Evolutionary conservation across 2,797 vertebrate genomes (phyloP), one percentile per base, ranked within the genome.

Genomic region (Botia kubotai): DNA sequence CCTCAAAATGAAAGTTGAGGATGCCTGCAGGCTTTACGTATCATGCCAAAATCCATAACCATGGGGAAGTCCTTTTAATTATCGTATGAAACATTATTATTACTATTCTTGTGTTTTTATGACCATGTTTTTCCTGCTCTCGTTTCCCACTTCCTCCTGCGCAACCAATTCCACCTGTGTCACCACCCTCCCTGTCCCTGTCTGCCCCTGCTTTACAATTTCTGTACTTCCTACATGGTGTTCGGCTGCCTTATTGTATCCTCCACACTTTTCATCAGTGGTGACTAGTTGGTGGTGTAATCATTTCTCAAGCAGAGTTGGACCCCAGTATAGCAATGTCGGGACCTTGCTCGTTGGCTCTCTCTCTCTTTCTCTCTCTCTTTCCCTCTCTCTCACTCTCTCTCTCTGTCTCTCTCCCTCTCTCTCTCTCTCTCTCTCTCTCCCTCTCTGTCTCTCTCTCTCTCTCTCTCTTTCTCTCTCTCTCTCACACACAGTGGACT

Each of bases 251-350:
- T 83, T 83, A 79, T 83, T 83, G 78, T 79, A 16, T 73, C 57
- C 39, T 36, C n/a, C 39, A 36, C 70, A 62, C 80, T 83, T 83
- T 83, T 87, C 84, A 84, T 87, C 82, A 86, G 52, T 67, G 63
- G 26, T 67, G 74, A 75, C 57, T 73, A 66, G 48, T 77, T 53
- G n/a, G n/a, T n/a, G n/a, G 68, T 67, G 62, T 83, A 80, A 80
- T 87, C 67, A 82, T 65, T 78, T 74, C 66, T 77, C 52, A 48
- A 60, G 52, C 48, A 75, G 71, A 62, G 63, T 60, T 48, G 29
- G 39, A 13, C 55, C 33, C 52, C 58, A 29, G 57, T 26, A 50
- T 69, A 29, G 48, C 43, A n/a, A 29, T 48, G 76, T 60, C 65
- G 33, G 48, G 72, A 67, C 17, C 43, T 33, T 50, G 29, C 23